Percentiles rank a stretch among this genome's conserved stretches.
These are phyloP conservation scores for Drosophila nigrodunni DNA, from an alignment of 1,140 invertebrate genomes.

Conservation along the genomic window DNA sequence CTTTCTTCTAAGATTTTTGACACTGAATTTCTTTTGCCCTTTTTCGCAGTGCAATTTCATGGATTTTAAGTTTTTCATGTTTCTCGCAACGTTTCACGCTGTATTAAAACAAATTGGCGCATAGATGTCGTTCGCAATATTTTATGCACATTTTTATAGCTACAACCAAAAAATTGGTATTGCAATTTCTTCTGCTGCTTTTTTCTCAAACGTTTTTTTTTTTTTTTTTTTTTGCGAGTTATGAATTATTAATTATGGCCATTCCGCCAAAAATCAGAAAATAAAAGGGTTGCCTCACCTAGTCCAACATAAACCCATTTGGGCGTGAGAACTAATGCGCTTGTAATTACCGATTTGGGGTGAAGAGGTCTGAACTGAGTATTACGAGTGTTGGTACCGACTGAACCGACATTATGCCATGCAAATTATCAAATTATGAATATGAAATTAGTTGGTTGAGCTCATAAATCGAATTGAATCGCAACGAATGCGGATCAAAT, in stretches of 20 bases:
- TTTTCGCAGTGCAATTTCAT: conserved; percentile 66
- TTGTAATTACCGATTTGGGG: conserved; percentile 60
- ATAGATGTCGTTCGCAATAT: conserved; percentile 38
- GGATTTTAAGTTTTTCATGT: conserved; percentile 65
- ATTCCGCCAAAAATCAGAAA: neutral
- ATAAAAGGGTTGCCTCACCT: conserved; percentile 22
- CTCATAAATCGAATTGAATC: conserved; percentile 48
- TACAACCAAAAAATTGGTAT: conserved; percentile 23
- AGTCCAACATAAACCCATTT: conserved; percentile 58
- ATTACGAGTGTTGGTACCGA: conserved; percentile 28
- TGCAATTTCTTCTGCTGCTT: conserved; percentile 35
- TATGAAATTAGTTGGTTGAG: conserved; percentile 58
- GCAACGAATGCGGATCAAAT: conserved; percentile 4
- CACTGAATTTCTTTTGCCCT: conserved; percentile 7
- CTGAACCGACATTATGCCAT: conserved; percentile 53
- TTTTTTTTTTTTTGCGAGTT: conserved; percentile 55
- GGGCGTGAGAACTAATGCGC: conserved; percentile 75
- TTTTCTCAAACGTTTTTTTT: conserved; percentile 24
- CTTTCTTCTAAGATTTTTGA: conserved; percentile 2
- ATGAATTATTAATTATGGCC: conserved; percentile 75
- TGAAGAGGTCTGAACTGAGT: conserved; percentile 20
- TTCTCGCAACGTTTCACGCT: conserved; percentile 64
- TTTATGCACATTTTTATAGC: conserved; percentile 47
- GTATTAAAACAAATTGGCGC: conserved; percentile 66
- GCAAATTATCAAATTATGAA: conserved; percentile 74